Conservation (phyloP, 2,113 vertebrate genomes). For the Rhinichthys klamathensis region DNA sequence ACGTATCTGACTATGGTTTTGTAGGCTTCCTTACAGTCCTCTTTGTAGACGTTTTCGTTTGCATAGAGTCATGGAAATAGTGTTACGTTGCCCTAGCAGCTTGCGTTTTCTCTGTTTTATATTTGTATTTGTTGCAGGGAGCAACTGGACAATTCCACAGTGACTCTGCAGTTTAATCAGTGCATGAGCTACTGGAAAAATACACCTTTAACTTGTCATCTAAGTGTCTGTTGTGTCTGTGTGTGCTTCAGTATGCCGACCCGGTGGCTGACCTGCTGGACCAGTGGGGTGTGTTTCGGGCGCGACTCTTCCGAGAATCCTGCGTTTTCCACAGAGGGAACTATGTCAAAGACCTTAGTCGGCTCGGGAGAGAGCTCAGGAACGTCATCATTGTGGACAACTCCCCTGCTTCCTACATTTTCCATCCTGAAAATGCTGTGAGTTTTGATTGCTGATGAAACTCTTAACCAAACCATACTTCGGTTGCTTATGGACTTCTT, state of each 20-base stretch:
- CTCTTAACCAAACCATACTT: neutral
- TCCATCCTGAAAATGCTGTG: conserved; percentile 99
- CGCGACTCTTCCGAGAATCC: conserved; percentile 95
- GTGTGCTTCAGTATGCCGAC: conserved; percentile 89
- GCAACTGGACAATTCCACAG: neutral
- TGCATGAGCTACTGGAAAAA: neutral
- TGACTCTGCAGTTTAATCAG: neutral
- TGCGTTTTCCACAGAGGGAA: conserved; percentile 98
- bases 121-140: conserved; percentile 15
- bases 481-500: neutral
- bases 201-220: neutral
- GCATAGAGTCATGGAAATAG: conserved; percentile 9
- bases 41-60: neutral
- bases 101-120: conserved; percentile 1
- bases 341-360: conserved; percentile 98
- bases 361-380: conserved; percentile 93
- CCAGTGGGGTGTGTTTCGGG: conserved; percentile 96
- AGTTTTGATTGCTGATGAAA: conserved; percentile 68
- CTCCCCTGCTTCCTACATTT: conserved; percentile 98
- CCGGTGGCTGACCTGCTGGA: conserved; percentile 97
- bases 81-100: conserved; percentile 6
- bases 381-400: conserved; percentile 98
- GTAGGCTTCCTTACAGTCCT: conserved; percentile 10
- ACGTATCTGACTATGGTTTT: conserved; percentile 13
- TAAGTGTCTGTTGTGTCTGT: neutral